Evolutionary conservation across 2,797 vertebrate species (phyloP).

Genomic region (Pantherophis alleghaniensis): DNA sequence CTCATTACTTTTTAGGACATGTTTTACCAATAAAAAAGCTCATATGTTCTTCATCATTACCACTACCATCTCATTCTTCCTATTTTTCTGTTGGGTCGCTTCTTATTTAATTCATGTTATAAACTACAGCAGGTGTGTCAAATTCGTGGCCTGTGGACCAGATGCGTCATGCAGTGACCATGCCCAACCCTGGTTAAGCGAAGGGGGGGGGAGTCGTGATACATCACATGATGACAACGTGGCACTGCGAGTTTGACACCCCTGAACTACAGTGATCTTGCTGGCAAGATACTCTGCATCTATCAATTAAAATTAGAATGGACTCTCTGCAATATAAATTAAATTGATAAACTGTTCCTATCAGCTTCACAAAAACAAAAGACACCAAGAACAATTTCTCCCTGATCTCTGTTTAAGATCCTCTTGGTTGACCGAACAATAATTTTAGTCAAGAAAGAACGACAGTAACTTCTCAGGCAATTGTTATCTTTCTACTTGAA

Average conservation of each 20-base stretch:
- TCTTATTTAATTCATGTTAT: neutral
- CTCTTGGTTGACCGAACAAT: neutral
- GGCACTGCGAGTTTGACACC: fast-evolving
- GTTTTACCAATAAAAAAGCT: neutral
- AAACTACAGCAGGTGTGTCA: neutral
- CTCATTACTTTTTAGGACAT: neutral
- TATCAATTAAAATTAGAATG: conserved; percentile 64
- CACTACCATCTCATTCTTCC: no score
- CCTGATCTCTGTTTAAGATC: neutral
- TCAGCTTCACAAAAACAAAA: conserved; percentile 32
- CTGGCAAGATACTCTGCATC: conserved; percentile 65
- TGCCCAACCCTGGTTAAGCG: neutral
- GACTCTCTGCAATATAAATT: neutral
- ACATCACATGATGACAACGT: no score
- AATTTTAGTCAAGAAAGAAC: neutral
- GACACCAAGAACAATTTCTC: conserved; percentile 1
- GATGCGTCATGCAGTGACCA: neutral
- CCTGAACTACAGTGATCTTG: conserved; percentile 39
- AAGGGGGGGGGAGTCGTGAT: fast-evolving
- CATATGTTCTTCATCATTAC: neutral
- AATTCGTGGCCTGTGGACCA: neutral
- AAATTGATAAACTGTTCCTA: neutral
- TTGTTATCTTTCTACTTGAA: neutral
- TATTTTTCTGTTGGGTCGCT: neutral
- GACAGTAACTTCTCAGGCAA: neutral